Conservation (phyloP, 2,797 vertebrate species). For the Melanotaenia parkinsoni region DNA sequence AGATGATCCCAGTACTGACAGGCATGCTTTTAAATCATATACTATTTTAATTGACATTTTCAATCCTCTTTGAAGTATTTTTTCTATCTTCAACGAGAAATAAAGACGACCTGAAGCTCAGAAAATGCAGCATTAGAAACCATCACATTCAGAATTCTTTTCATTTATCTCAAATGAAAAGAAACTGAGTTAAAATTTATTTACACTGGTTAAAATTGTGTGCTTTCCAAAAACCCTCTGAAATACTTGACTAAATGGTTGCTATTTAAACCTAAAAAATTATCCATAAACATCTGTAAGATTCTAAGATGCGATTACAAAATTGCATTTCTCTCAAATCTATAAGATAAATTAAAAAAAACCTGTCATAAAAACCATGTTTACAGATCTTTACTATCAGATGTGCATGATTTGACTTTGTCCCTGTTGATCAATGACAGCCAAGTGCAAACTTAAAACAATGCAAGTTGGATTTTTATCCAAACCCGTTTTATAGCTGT, state of each 20-base stretch:
- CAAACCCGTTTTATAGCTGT: neutral
- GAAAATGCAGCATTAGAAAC: no score
- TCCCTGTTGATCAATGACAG: neutral
- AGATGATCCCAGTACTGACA: neutral
- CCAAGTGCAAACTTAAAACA: neutral
- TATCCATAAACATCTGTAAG: neutral
- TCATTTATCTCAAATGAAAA: no score
- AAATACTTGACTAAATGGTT: neutral
- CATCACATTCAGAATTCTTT: no score
- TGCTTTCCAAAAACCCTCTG: neutral
- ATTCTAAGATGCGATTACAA: fast-evolving
- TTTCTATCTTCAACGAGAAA: no score
- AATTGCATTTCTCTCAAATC: neutral
- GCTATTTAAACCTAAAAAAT: neutral
- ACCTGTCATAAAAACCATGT: no score
- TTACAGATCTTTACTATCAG: no score
- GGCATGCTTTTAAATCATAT: neutral
- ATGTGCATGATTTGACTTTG: neutral
- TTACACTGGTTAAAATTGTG: neutral
- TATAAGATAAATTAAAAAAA: no score
- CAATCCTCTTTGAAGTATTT: no score
- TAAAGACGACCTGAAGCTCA: no score
- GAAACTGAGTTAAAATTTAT: neutral
- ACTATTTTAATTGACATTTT: no score
- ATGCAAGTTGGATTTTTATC: neutral